Evolutionary conservation across 2,797 vertebrate genomes (phyloP).

Genomic region (Falco rusticolus): DNA sequence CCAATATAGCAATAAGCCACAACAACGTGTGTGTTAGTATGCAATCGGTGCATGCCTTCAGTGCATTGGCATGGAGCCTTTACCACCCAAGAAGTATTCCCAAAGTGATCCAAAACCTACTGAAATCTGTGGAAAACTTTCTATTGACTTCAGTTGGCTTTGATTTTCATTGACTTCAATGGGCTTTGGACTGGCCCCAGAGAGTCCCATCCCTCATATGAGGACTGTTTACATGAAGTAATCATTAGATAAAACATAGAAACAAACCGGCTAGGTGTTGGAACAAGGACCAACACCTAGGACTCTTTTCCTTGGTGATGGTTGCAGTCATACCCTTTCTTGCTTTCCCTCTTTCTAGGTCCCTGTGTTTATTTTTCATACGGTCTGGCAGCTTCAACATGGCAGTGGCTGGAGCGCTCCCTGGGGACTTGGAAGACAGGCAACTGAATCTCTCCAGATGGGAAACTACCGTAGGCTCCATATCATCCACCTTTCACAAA

Average conservation of each 20-base stretch:
- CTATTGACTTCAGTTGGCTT: conserved; percentile 51
- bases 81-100: conserved; percentile 68
- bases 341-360: neutral
- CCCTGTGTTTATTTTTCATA: neutral
- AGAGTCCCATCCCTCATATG: neutral
- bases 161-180: conserved; percentile 31
- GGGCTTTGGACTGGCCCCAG: neutral
- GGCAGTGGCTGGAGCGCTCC: neutral
- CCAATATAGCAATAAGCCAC: conserved; percentile 67
- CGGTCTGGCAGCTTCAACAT: neutral
- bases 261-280: neutral
- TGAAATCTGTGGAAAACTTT: conserved; percentile 64
- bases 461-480: neutral
- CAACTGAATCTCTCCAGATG: neutral
- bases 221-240: conserved; percentile 18
- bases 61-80: conserved; percentile 60
- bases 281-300: conserved; percentile 21
- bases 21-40: conserved; percentile 68
- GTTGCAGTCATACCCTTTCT: neutral
- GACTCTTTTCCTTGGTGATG: neutral
- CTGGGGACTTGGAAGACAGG: neutral
- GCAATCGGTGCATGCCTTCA: conserved; percentile 60
- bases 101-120: conserved; percentile 47
- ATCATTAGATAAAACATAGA: conserved; percentile 18
- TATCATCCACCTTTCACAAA: conserved; percentile 1